Percentiles rank a stretch among this genome's conserved stretches.
Evolutionary conservation across 2,888 invertebrate genomes (phyloP).

Genomic region (Tetragnatha montana): DNA sequence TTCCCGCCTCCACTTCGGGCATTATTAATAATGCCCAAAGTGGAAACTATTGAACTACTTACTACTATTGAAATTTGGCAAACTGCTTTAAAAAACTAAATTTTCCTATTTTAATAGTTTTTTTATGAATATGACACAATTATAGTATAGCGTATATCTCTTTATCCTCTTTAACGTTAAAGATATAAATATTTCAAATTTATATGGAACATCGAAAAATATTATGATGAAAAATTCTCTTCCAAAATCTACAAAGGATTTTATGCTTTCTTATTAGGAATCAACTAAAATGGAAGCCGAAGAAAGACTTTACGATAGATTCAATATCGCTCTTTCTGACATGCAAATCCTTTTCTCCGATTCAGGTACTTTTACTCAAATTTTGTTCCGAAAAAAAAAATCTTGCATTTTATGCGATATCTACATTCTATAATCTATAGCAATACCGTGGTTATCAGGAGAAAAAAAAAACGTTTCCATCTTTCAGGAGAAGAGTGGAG

Average conservation of each 20-base stretch:
- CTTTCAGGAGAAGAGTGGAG: constrained; percentile 84
- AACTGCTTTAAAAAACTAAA: too few relatives aligned
- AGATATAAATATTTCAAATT: background rate
- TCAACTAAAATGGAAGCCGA: constrained; percentile 89
- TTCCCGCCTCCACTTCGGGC: too few relatives aligned
- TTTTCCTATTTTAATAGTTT: too few relatives aligned
- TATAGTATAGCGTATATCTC: too few relatives aligned
- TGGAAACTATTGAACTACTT: too few relatives aligned
- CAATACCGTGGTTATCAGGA: background rate
- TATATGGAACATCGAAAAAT: background rate
- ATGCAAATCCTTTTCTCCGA: constrained; percentile 82
- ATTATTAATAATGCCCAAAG: too few relatives aligned
- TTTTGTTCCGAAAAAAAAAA: background rate
- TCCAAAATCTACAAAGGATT: background rate
- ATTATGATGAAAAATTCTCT: background rate
- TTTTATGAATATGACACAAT: too few relatives aligned
- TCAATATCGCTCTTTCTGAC: constrained; percentile 83
- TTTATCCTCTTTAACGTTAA: too few relatives aligned
- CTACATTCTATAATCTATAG: background rate
- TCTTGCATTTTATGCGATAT: background rate
- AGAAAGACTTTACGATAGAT: constrained; percentile 86
- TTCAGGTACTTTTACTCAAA: constrained; percentile 76
- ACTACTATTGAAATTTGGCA: too few relatives aligned
- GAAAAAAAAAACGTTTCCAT: background rate
- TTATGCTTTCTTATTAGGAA: constrained; percentile 76